Conservation (phyloP, 1,140 invertebrate genomes). For the Melanaphis sacchari region DNA sequence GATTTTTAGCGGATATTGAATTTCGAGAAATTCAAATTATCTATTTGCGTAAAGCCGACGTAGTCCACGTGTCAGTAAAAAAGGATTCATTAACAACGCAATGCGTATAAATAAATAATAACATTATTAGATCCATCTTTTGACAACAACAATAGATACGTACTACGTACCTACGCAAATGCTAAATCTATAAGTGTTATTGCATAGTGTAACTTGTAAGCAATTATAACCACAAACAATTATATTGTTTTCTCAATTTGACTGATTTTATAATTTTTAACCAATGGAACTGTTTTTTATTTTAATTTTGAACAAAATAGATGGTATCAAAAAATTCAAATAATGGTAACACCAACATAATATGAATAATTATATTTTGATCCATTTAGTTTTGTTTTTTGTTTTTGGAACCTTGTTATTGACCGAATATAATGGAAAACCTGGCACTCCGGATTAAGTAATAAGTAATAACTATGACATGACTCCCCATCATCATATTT, state of each 20-base stretch:
- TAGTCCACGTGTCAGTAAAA: not conserved
- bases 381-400: no score
- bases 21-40: not conserved
- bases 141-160: not conserved
- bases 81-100: not conserved
- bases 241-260: not conserved
- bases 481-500: no score
- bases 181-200: not conserved
- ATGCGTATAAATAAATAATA: not conserved
- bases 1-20: not conserved
- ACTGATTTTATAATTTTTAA: not conserved
- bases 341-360: not conserved
- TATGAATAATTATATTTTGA: not conserved
- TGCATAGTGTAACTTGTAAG: no score
- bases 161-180: not conserved
- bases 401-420: no score
- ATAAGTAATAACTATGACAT: no score
- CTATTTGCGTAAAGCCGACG: not conserved
- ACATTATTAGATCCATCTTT: not conserved
- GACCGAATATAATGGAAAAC: no score
- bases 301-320: no score
- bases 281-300: not conserved
- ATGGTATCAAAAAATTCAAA: no score
- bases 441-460: no score
- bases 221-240: not conserved